Percentiles rank a stretch among this genome's conserved stretches.
phyloP scores from a whole-genome alignment of 2,888 invertebrate genomes.

The Chloromyia formosa region DNA sequence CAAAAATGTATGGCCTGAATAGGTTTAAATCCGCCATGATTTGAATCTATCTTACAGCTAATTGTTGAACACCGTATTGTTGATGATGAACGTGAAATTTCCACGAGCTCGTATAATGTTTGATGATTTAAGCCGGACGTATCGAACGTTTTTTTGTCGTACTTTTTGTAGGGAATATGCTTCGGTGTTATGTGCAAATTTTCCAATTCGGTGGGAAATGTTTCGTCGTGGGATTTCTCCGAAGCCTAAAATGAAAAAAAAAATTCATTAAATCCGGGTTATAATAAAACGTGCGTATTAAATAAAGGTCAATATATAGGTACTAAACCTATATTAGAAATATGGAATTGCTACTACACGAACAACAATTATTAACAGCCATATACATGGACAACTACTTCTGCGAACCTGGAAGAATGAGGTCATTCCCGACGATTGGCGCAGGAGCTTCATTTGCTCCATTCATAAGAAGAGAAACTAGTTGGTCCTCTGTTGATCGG shows the following conservation, averaged over 20 bases:
- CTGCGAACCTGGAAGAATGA: too few species aligned
- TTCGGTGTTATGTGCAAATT: conserved; percentile 41
- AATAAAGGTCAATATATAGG: too few species aligned
- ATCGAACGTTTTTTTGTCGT: conserved; percentile 17
- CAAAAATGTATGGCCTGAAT: conserved; percentile 55
- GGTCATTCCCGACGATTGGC: too few species aligned
- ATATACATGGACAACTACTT: too few species aligned
- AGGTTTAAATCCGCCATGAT: conserved; percentile 49
- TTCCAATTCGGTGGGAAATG: conserved; percentile 57
- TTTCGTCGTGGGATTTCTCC: conserved; percentile 60
- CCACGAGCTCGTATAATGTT: conserved; percentile 58
- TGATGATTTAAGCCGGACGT: neutral
- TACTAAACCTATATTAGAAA: too few species aligned
- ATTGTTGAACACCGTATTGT: conserved; percentile 58
- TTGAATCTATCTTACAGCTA: conserved; percentile 53
- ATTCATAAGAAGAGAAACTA: too few species aligned
- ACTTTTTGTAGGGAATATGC: conserved; percentile 34
- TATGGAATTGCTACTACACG: too few species aligned
- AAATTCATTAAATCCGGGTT: conserved; percentile 10
- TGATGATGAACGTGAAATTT: conserved; percentile 58
- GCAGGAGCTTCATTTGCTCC: too few species aligned
- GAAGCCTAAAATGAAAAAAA: conserved; percentile 55
- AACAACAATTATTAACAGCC: too few species aligned
- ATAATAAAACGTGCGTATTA: neutral
- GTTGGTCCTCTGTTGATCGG: too few species aligned